Base-by-base conservation (phyloP, 2,888 invertebrate species). In the Mactromeris polynyma region DNA sequence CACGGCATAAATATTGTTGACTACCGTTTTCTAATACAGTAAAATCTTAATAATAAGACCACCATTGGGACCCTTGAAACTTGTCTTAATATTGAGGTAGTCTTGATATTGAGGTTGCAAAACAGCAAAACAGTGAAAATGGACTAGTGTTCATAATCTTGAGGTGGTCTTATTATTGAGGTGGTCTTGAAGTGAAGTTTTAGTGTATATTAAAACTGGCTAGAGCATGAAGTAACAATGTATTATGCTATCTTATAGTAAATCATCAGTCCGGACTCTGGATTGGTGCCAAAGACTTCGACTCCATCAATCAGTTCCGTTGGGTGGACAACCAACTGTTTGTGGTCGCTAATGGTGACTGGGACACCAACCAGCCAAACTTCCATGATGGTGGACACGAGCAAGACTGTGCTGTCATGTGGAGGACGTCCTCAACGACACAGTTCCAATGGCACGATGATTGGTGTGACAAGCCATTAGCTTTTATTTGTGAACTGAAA, bases 241-340 rank as follows among this genome's bases (percentile, higher is more conserved):
- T n/a, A 26, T 64, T 9, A 17, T 51, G 51, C 19, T 26, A 40
- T 40, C 26, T 42, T 82, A n/a, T 64, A 82, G 82, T 64, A 14
- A 40, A 54, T 19, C 82, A 40, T n/a, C 83, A 83, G 31, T 42
- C 42, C 0, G 73, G 83, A 21, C 31, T 36, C 26, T 84, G 84
- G 84, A 84, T 84, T 46, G 84, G 84, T 17, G 84, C 78, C 6
- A 84, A 84, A 21, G 84, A 84, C n/a, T 78, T 84, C 33, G 26
- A n/a, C 9, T 11, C 9, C 7, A 77, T 3, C 31, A 54, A 84
- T 14, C 33, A 78, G 7, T 84, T 84, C 54, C 51, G 36, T 14
- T 84, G 84, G 84, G 84, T 84, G 14, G 77, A 78, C n/a, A n/a
- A n/a, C 17, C 38, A 78, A 11, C 54, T 54, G 38, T n/a, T 84